Conservation (phyloP, 2,113 vertebrate species). For the Castor canadensis region DNA sequence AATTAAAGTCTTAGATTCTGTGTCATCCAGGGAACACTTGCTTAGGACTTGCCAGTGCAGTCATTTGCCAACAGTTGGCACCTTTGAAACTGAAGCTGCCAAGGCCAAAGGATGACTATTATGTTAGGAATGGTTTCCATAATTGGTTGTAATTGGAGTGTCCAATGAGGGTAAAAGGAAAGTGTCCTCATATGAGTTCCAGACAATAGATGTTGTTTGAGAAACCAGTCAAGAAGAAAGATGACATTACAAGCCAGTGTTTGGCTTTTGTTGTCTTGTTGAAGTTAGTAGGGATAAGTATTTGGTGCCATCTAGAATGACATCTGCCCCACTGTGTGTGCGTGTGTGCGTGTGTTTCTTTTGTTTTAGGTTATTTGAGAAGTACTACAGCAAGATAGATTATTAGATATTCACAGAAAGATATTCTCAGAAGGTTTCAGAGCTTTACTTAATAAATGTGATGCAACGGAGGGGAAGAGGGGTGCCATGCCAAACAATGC, state of each 20-base stretch:
- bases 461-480: not conserved
- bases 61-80: not conserved
- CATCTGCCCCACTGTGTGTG: not conserved
- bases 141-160: not conserved
- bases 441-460: not conserved
- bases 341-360: not conserved
- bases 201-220: not conserved
- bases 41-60: not conserved
- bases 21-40: not conserved
- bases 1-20: not conserved
- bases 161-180: not conserved
- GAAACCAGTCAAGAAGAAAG: not conserved
- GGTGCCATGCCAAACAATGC: not conserved
- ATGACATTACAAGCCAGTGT: not conserved
- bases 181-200: not conserved
- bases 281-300: not conserved
- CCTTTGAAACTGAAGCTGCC: not conserved
- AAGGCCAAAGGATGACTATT: not conserved
- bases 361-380: not conserved
- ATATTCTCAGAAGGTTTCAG: not conserved
- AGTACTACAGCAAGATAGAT: not conserved
- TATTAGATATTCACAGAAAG: not conserved
- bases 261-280: not conserved
- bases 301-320: conserved; percentile 60
- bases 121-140: not conserved